Base-by-base conservation (phyloP, 2,888 invertebrate species). In the Calameuta pallipes region DNA sequence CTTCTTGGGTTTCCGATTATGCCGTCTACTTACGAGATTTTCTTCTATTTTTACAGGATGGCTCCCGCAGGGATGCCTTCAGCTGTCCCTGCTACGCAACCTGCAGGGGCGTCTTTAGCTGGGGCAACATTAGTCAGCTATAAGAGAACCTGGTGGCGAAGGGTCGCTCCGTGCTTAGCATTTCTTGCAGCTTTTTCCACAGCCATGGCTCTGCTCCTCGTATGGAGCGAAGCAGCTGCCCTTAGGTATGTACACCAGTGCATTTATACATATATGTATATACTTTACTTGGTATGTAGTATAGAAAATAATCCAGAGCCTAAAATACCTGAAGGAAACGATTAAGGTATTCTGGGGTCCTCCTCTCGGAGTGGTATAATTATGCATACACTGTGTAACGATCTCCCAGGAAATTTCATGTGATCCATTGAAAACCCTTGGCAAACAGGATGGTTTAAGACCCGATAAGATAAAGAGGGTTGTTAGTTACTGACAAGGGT, bases 151-250 rank as follows among this genome's bases (percentile, higher is more conserved):
- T 89, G 88, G 86, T 88, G 89, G 80, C 89, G 93, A 77, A 91
- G 92, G 82, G 92, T 95, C 80, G 91, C 95, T 87, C 96, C 96
- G 0, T 94, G 95, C 56, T 94, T 95, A 74, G 92, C 96, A 82
- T 96, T 96, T 92, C 93, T 96, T 83, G 92, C 96, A 81, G 96
- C 96, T 13, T 96, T 96, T 92, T 95, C 96, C 79, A 95, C 95
- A 41, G 96, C 96, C 41, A 95, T 96, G 94, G 95, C 95, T 15
- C 93, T 96, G 88, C 93, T 96, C 83, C 93, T 96, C 73, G 94
- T 96, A 84, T 96, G 96, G 91, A 96, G 96, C 95, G 95, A 96
- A 90, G 96, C 95, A 85, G 95, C 88, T 69, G 87, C 88, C n/a
- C 82, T 89, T 94, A 92, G 96, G 96, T 33, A 3, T 33, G 33